These are phyloP conservation scores for Dicentrarchus labrax DNA, from an alignment of 2,113 vertebrate species.

Conservation along the genomic window DNA sequence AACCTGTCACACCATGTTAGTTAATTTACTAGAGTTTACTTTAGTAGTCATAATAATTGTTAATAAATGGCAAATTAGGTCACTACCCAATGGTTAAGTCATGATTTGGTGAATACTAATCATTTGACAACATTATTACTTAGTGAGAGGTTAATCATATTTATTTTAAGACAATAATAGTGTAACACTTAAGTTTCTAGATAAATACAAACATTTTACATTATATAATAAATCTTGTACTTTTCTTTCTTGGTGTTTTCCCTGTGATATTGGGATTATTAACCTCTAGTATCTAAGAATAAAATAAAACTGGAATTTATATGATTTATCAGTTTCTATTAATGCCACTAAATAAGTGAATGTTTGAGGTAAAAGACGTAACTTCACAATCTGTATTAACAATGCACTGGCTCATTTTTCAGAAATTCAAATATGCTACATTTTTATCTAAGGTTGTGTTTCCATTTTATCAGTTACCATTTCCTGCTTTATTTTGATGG, in stretches of 20 bases:
- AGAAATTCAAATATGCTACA: too few relatives aligned
- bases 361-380: constrained; percentile 1
- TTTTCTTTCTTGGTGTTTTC: not conserved
- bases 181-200: not conserved
- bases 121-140: constrained; percentile 34
- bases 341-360: not conserved
- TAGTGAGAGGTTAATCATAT: constrained; percentile 5
- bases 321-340: not conserved
- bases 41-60: constrained; percentile 13
- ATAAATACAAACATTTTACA: not conserved
- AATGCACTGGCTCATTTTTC: not conserved
- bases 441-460: too few relatives aligned
- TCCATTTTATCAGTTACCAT: too few relatives aligned
- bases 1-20: not conserved
- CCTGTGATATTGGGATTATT: not conserved
- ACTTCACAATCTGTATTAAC: not conserved
- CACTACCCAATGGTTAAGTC: constrained; percentile 49
- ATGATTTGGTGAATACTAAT: constrained; percentile 40
- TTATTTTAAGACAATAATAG: not conserved
- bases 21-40: not conserved
- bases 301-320: not conserved
- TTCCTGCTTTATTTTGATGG: too few relatives aligned
- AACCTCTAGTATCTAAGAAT: too few relatives aligned
- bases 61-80: constrained; percentile 74
- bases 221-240: not conserved